Percentiles rank a stretch among this genome's conserved stretches.
Evolutionary conservation across 2,797 vertebrate genomes (phyloP).

Genomic region (Catostomus latipinnis): DNA sequence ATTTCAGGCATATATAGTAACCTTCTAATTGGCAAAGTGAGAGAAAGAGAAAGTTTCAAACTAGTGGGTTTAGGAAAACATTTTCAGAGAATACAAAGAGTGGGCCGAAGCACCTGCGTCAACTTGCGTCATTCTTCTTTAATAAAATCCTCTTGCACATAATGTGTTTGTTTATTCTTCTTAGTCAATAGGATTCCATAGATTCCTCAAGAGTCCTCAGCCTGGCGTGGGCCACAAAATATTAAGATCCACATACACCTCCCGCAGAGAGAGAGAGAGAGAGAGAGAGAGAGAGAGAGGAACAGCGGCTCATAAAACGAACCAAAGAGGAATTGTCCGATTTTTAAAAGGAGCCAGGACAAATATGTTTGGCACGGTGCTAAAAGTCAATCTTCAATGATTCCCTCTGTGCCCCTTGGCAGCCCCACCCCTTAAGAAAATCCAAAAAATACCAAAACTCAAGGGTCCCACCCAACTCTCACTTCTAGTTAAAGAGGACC

Average conservation of each 20-base stretch:
- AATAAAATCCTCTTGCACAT: slow-evolving; percentile 45
- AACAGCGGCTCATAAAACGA: background rate
- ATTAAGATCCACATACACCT: slow-evolving; percentile 19
- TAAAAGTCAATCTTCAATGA: slow-evolving; percentile 35
- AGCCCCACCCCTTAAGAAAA: background rate
- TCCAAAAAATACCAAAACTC: background rate
- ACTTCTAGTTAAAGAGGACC: slow-evolving; percentile 33
- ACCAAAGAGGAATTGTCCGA: slow-evolving; percentile 3
- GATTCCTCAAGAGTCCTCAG: slow-evolving; percentile 45
- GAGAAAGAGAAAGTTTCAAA: background rate
- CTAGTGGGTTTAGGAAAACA: background rate
- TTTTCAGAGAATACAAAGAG: background rate
- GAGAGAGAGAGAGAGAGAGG: background rate
- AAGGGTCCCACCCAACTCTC: slow-evolving; percentile 16
- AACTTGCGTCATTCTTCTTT: slow-evolving; percentile 32
- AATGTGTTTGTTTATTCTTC: slow-evolving; percentile 48
- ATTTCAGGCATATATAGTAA: slow-evolving; percentile 2
- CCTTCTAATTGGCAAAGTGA: background rate
- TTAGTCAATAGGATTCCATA: slow-evolving; percentile 46
- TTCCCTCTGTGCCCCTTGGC: slow-evolving; percentile 16
- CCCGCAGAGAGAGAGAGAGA: background rate
- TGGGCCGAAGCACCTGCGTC: slow-evolving; percentile 1
- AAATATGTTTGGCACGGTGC: background rate
- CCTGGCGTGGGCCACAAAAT: background rate
- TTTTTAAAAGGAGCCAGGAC: background rate